Evolutionary conservation across 2,888 invertebrate genomes (phyloP).

Genomic region (Plutella xylostella): DNA sequence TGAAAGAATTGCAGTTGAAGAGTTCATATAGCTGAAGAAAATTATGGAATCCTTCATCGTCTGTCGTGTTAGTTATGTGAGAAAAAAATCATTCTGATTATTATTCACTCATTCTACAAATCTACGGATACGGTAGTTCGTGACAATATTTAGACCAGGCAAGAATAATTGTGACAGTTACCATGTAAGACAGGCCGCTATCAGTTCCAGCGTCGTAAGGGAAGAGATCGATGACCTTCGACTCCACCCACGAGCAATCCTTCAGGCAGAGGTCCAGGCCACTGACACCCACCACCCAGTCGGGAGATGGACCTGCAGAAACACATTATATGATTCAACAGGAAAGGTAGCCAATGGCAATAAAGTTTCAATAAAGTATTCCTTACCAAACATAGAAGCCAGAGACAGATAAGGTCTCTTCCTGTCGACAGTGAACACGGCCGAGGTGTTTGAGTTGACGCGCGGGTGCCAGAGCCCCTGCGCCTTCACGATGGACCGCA

Average conservation of each 20-base stretch:
- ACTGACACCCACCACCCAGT: conserved; percentile 97
- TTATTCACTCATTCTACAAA: too few species aligned
- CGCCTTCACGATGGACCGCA: conserved; percentile 90
- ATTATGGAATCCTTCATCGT: too few species aligned
- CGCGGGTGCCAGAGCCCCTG: conserved; percentile 91
- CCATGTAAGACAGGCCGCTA: conserved; percentile 91
- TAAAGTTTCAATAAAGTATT: neutral
- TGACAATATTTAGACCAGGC: neutral
- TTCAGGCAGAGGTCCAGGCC: conserved; percentile 87
- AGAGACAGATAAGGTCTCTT: conserved; percentile 89
- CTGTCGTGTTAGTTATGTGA: too few species aligned
- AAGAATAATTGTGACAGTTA: conserved; percentile 33
- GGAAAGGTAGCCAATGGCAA: neutral
- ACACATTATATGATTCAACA: neutral
- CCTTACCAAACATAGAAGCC: conserved; percentile 84
- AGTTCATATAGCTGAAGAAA: too few species aligned
- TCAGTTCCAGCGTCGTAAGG: conserved; percentile 98
- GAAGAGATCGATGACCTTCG: conserved; percentile 84
- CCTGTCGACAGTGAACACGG: conserved; percentile 85
- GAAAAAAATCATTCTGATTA: too few species aligned
- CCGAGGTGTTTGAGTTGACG: conserved; percentile 85
- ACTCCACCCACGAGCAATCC: conserved; percentile 94
- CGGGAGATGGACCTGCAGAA: conserved; percentile 89
- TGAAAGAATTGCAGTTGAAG: too few species aligned
- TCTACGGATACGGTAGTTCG: neutral